These are phyloP conservation scores for Apodemus speciosus DNA, from an alignment of 2,113 vertebrate species.

Conservation along the genomic window DNA sequence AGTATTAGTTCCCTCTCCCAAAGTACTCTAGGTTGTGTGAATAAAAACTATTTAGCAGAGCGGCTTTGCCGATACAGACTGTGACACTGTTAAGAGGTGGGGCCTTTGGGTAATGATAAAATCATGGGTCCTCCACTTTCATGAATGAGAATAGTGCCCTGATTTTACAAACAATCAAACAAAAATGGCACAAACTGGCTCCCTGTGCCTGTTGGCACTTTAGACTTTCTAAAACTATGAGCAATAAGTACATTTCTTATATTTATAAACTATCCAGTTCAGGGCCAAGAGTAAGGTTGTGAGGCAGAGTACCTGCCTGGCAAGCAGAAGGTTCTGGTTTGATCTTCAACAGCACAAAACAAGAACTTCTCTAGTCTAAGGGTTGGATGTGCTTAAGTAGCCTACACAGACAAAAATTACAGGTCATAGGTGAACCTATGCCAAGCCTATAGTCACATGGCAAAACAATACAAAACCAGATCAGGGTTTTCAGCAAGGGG, in stretches of 20 bases:
- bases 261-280: not conserved
- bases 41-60: not conserved
- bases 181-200: not conserved
- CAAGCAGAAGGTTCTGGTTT: not conserved
- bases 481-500: not conserved
- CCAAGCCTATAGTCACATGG: not conserved
- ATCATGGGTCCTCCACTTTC: not conserved
- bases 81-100: not conserved
- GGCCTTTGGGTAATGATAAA: not conserved
- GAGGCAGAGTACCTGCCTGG: not conserved
- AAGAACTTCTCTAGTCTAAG: not conserved
- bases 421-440: fast-evolving
- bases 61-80: not conserved
- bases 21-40: not conserved
- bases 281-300: not conserved
- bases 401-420: not conserved
- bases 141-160: not conserved
- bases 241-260: not conserved
- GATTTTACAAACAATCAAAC: too few species aligned
- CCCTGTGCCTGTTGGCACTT: not conserved
- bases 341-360: not conserved
- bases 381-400: not conserved
- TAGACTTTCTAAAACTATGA: not conserved
- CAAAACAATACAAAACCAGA: not conserved
- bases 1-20: too few species aligned